Conservation (phyloP, 1,140 invertebrate genomes). For the Chrysomallon squamiferum region DNA sequence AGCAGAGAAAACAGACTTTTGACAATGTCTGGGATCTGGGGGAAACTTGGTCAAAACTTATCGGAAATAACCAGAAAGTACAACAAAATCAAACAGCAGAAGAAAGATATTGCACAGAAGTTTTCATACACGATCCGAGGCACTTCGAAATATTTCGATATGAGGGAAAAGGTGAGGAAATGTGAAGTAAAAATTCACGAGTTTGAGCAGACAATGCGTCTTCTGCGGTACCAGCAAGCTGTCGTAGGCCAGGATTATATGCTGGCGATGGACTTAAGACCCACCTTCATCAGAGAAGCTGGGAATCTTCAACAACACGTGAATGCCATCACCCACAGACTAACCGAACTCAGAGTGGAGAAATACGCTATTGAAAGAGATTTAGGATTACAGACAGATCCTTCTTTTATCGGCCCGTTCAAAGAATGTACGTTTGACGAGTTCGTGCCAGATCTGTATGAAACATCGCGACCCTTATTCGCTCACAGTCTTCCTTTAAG, state of each 20-base stretch:
- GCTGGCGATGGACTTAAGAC: slow-evolving; percentile 2
- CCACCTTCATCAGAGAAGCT: slow-evolving; percentile 1
- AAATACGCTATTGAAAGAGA: too few relatives aligned
- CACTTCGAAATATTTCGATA: neutral
- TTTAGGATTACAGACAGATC: too few relatives aligned
- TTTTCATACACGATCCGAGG: slow-evolving; percentile 3
- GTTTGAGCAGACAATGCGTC: neutral
- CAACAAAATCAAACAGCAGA: neutral
- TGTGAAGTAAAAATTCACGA: neutral
- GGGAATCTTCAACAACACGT: too few relatives aligned
- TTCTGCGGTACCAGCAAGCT: neutral
- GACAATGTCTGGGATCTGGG: neutral
- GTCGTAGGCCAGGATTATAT: neutral
- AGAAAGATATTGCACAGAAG: slow-evolving; percentile 1
- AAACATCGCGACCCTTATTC: too few relatives aligned
- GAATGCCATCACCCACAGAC: too few relatives aligned
- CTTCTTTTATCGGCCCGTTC: too few relatives aligned
- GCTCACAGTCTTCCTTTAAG: too few relatives aligned
- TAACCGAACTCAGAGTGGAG: too few relatives aligned
- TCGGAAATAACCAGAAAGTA: neutral
- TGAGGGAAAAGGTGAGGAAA: neutral
- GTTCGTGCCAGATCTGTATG: too few relatives aligned
- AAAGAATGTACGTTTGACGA: too few relatives aligned
- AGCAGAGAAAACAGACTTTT: neutral
- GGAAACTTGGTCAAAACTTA: neutral